Evolutionary conservation across 2,113 vertebrate genomes (phyloP), one percentile per base, ranked within the genome.

Genomic region (Trochalopteron elliotii): DNA sequence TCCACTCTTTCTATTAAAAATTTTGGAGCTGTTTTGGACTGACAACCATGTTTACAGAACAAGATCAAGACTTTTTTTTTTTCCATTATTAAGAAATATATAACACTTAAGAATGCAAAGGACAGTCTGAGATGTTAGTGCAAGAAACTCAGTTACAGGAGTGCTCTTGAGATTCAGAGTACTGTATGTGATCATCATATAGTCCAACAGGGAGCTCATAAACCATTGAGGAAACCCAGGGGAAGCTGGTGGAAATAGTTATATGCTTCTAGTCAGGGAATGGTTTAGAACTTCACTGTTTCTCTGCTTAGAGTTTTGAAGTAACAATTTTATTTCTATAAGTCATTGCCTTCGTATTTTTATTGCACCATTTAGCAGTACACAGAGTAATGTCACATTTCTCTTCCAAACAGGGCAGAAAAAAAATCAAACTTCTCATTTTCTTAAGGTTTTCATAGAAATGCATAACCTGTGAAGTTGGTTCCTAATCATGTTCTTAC

Each of bases 1-100:
- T 94, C 52, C 24, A 76, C 57, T 86, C 44, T 82, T 95, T 91
- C 83, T 95, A 77, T 95, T 94, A 90, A 95, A 75, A 86, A 31
- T 59, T 91, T 87, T 90, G 63, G 85, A 89, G 65, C 68, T 76
- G 19, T 94, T 89, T 86, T 94, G 56, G 23, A 64, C 69, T 74
- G 52, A 67, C 67, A 94, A 44, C 31, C 87, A 15, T 65, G 40
- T 95, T 96, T 90, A 83, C 35, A 78, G 71, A 92, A 74, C 56
- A 92, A 72, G 68, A 90, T 75, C 24, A 72, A 77, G 23, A 37
- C 16, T 72, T 52, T 71, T 13, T 16, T 7, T 22, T 42, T 33
- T 27, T 2, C n/a, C 49, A 2, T 85, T 70, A 71, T 60, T 12
- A 17, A 37, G 64, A 79, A 68, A 87, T 28, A 31, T 31, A 25